Evolutionary conservation across 2,888 invertebrate genomes (phyloP).

Genomic region (Cheilosia pagana): DNA sequence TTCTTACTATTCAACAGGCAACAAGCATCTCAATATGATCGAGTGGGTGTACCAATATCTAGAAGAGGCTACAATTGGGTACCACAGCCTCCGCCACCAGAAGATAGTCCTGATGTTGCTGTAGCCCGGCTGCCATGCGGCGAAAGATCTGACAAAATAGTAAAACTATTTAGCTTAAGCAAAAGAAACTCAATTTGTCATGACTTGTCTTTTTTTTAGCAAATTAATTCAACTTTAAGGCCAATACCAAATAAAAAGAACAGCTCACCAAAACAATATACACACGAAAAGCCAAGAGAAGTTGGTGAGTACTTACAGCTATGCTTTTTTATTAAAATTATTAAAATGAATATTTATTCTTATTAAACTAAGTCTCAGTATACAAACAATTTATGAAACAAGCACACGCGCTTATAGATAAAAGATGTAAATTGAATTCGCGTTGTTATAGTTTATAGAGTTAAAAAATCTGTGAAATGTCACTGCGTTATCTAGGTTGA

Average conservation of each 20-base stretch:
- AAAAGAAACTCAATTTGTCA: slow-evolving; percentile 9
- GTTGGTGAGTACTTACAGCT: slow-evolving; percentile 79
- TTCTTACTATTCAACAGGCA: slow-evolving; percentile 84
- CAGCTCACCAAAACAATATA: slow-evolving; percentile 86
- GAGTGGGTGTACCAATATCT: slow-evolving; percentile 94
- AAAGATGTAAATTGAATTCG: too few species aligned
- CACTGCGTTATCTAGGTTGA: too few species aligned
- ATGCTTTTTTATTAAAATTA: too few species aligned
- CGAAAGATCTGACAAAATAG: slow-evolving; percentile 91
- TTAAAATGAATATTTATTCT: too few species aligned
- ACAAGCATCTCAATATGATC: slow-evolving; percentile 94
- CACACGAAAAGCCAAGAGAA: slow-evolving; percentile 82
- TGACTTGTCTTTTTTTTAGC: slow-evolving; percentile 78
- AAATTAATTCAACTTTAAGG: slow-evolving; percentile 81
- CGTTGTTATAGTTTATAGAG: too few species aligned
- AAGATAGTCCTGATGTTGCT: slow-evolving; percentile 93
- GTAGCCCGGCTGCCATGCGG: slow-evolving; percentile 93
- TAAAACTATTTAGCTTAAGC: slow-evolving; percentile 73
- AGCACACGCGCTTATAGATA: too few species aligned
- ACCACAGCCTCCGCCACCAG: slow-evolving; percentile 95
- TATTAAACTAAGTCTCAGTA: too few species aligned
- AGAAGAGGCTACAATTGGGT: slow-evolving; percentile 97
- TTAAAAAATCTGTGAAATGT: too few species aligned
- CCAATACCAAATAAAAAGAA: slow-evolving; percentile 86
- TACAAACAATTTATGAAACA: too few species aligned